Percentiles rank a stretch among this genome's conserved stretches.
These are phyloP conservation scores for Sphyrna mokarran DNA, from an alignment of 2,113 vertebrate species.

Conservation along the genomic window DNA sequence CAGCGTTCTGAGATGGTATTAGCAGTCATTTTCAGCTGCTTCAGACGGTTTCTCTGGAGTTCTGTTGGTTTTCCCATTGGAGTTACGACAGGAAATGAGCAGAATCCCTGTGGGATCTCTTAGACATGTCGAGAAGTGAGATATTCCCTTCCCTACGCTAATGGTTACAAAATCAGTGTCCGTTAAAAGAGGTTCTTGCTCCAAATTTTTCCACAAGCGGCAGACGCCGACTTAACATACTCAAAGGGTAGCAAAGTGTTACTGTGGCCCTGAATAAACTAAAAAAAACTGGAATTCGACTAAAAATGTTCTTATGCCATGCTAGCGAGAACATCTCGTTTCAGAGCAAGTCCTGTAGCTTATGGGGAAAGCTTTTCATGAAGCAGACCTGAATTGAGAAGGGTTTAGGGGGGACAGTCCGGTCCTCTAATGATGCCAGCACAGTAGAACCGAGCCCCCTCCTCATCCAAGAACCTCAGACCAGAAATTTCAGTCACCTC, in stretches of 20 bases:
- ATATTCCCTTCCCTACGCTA: too few species aligned
- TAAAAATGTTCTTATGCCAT: neutral
- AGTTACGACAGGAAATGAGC: neutral
- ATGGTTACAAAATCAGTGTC: neutral
- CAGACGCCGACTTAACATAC: neutral
- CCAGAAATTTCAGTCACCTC: neutral
- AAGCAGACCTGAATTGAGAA: neutral
- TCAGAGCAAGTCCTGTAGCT: neutral
- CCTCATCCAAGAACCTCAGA: neutral
- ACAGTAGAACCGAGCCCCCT: neutral
- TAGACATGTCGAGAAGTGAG: neutral
- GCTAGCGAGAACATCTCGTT: neutral
- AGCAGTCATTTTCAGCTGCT: neutral
- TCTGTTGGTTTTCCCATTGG: neutral
- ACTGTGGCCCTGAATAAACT: neutral
- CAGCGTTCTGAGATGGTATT: neutral
- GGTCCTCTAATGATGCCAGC: neutral
- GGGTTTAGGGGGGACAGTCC: neutral
- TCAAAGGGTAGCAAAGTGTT: neutral
- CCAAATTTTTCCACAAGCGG: neutral
- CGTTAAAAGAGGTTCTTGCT: neutral
- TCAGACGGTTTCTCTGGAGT: neutral
- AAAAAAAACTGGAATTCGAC: neutral
- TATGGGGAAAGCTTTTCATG: neutral
- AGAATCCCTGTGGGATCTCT: neutral